Conservation (phyloP, 2,797 vertebrate genomes). For the Vespertilio murinus region DNA sequence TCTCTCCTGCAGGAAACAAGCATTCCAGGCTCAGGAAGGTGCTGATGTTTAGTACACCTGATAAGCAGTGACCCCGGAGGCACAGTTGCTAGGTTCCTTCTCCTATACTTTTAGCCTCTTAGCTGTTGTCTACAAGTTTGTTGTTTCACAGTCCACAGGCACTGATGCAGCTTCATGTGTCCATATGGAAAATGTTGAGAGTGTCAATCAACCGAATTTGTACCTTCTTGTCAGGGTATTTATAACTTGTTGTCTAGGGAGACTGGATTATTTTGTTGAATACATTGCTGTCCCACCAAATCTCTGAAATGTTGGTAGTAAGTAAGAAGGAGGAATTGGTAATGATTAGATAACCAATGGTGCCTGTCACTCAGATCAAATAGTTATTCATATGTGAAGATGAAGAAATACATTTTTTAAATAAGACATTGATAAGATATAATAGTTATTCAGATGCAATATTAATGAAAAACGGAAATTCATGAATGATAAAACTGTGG, state of each 20-base stretch:
- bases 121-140: neutral
- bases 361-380: neutral
- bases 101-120: neutral
- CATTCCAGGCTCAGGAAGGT: neutral
- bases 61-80: neutral
- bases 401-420: neutral
- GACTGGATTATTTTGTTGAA: neutral
- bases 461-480: constrained; percentile 2
- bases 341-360: neutral
- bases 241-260: neutral
- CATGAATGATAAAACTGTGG: neutral
- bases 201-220: fast-evolving
- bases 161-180: neutral
- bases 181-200: neutral
- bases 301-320: neutral
- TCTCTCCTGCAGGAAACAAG: neutral
- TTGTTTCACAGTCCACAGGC: neutral
- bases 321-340: neutral
- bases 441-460: neutral
- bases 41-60: neutral
- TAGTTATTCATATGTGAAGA: neutral
- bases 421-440: neutral
- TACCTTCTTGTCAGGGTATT: neutral
- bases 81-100: neutral
- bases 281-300: neutral